Conservation (phyloP, 2,888 invertebrate genomes). For the Pseudolycoriella hygida region DNA sequence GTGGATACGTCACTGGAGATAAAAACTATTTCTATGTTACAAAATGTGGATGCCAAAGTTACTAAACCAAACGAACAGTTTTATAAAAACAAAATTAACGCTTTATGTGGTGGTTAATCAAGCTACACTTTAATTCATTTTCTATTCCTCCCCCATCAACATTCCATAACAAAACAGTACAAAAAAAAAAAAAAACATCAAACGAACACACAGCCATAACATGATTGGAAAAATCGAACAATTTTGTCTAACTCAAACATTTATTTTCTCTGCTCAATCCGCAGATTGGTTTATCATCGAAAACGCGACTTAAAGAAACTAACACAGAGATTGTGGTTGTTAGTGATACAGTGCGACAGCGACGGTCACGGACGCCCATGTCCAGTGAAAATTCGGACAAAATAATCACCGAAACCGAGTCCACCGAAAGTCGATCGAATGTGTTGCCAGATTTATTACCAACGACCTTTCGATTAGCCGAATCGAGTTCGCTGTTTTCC, state of each 20-base stretch:
- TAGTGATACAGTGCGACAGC: conserved; percentile 43
- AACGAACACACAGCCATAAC: background rate
- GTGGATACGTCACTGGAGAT: too few species aligned
- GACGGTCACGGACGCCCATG: conserved; percentile 26
- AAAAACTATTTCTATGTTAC: too few species aligned
- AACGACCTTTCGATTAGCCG: conserved; percentile 43
- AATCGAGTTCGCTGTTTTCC: conserved; percentile 49
- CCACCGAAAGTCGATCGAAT: conserved; percentile 15
- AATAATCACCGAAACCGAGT: conserved; percentile 16
- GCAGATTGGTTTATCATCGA: conserved; percentile 9
- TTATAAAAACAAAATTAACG: too few species aligned
- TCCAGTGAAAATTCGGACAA: conserved; percentile 19
- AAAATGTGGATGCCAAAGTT: too few species aligned
- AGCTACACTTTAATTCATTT: too few species aligned
- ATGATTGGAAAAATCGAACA: conserved; percentile 7
- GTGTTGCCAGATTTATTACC: conserved; percentile 32
- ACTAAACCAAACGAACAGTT: too few species aligned
- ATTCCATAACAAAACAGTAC: too few species aligned
- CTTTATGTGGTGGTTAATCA: too few species aligned
- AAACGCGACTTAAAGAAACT: conserved; percentile 12
- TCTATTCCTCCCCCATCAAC: too few species aligned
- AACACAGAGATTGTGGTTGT: conserved; percentile 39
- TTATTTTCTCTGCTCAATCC: background rate
- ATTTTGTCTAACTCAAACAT: background rate
- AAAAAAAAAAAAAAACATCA: too few species aligned